A percentile compares a stretch with the other conserved stretches of the same genome.
These are phyloP conservation scores for Eumerus sabulonum DNA, from an alignment of 2,888 invertebrate species.

Conservation along the genomic window DNA sequence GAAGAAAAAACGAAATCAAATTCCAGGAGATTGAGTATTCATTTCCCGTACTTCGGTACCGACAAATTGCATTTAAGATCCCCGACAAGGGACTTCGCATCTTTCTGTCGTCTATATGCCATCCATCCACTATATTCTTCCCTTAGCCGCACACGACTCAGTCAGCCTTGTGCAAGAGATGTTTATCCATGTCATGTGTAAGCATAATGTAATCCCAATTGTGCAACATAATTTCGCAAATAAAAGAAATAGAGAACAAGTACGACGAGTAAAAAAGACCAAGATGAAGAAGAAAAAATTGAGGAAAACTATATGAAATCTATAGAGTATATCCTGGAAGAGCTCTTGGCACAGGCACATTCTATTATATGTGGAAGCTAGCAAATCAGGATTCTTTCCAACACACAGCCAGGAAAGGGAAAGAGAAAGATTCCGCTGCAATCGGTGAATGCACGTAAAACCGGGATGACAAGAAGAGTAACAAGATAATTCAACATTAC, in stretches of 20 bases:
- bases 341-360: too few relatives aligned
- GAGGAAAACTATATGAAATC: background rate
- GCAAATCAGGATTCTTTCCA: conserved; percentile 43
- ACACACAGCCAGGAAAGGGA: background rate
- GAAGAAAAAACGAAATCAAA: conserved; percentile 11
- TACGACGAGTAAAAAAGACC: conserved; percentile 36
- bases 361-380: conserved; percentile 10
- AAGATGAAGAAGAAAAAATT: conserved; percentile 1
- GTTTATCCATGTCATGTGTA: conserved; percentile 64
- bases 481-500: conserved; percentile 65
- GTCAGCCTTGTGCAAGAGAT: conserved; percentile 25
- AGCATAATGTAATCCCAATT: conserved; percentile 65
- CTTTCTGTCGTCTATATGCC: too few relatives aligned
- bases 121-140: conserved; percentile 5
- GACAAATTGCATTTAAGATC: conserved; percentile 56
- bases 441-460: conserved; percentile 60
- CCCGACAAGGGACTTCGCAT: background rate
- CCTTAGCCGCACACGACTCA: conserved; percentile 31
- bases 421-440: conserved; percentile 25
- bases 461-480: conserved; percentile 66
- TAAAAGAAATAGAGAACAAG: conserved; percentile 14
- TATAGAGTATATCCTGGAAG: conserved; percentile 5
- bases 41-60: conserved; percentile 34
- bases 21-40: conserved; percentile 37
- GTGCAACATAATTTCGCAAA: conserved; percentile 49